Percentiles rank a stretch among this genome's conserved stretches.
Evolutionary conservation across 2,888 invertebrate genomes (phyloP).

Genomic region (Malthinus flaveolus): DNA sequence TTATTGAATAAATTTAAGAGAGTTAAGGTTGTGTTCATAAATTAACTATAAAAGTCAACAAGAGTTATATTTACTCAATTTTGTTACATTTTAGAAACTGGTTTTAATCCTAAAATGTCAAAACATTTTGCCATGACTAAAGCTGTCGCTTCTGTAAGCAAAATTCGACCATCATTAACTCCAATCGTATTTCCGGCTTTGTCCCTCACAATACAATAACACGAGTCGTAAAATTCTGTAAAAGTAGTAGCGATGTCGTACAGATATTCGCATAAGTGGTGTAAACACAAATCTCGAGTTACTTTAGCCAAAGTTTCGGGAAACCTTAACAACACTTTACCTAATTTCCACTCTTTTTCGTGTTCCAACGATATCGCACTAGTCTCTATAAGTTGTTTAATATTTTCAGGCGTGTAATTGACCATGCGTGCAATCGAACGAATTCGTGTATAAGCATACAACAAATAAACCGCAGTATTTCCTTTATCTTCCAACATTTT

Average conservation of each 20-base stretch:
- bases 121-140: slow-evolving; percentile 85
- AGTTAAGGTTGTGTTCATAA: no score
- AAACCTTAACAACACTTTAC: slow-evolving; percentile 82
- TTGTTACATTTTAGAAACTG: slow-evolving; percentile 87
- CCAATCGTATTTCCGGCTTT: slow-evolving; percentile 76
- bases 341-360: slow-evolving; percentile 93
- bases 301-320: slow-evolving; percentile 85
- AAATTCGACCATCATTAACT: slow-evolving; percentile 83
- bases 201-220: slow-evolving; percentile 96
- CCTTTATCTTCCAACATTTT: slow-evolving; percentile 99
- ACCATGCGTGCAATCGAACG: slow-evolving; percentile 85
- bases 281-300: slow-evolving; percentile 78
- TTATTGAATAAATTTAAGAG: no score
- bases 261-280: slow-evolving; percentile 91
- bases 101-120: slow-evolving; percentile 86
- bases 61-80: no score
- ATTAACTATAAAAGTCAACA: no score
- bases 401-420: slow-evolving; percentile 64
- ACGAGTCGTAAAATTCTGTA: slow-evolving; percentile 96
- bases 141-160: slow-evolving; percentile 92
- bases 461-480: slow-evolving; percentile 96
- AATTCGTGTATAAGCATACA: slow-evolving; percentile 94
- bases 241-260: slow-evolving; percentile 93
- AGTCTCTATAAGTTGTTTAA: slow-evolving; percentile 64
- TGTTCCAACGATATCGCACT: slow-evolving; percentile 74